Evolutionary conservation across 1,140 invertebrate species (phyloP), one percentile per base, ranked within the genome.

Genomic region (Rhysida immarginata): DNA sequence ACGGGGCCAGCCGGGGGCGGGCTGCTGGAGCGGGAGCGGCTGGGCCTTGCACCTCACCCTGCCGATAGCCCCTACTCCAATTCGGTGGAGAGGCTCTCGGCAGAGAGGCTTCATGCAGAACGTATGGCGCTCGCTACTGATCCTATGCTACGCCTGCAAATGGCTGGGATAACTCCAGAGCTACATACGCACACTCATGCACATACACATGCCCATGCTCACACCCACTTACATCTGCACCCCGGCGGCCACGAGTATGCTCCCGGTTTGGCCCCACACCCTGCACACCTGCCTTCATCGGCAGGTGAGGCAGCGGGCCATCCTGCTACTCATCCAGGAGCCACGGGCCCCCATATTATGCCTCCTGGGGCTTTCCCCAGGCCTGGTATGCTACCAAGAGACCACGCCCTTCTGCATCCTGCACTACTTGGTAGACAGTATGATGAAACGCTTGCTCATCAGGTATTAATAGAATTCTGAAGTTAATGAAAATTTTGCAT

Each of bases 191-290:
- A 89, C 69, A 84, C 84, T 52, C 84, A 87, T 72, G 85, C 85
- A 62, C 89, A 92, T 75, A 85, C 87, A 63, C 89, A 78, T 59
- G 69, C 74, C 50, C 76, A 77, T 63, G 68, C 72, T 26, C 76
- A 93, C 76, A 86, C 85, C 62, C 87, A 89, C 76, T 81, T 89
- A 66, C 87, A 90, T 75, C 78, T 89, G 67, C 85, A 87, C 74
- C 83, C 82, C 63, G 83, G 83, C 68, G 83, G 83, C 68, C 83
- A 84, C 73, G 84, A 87, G 69, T 81, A 81, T 67, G 82, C 78
- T 80, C 59, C 45, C 59, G 54, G 41, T 58, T 26, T 51, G 54
- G 27, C 58, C 58, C 54, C 53, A 41, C 26, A 42, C 26, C 29
- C 29, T 8, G 29, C 29, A 5, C 29, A 35, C 5, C 29, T 35